Evolutionary conservation across 1,140 invertebrate species (phyloP).

Genomic region (Drosophila nigromelanica): DNA sequence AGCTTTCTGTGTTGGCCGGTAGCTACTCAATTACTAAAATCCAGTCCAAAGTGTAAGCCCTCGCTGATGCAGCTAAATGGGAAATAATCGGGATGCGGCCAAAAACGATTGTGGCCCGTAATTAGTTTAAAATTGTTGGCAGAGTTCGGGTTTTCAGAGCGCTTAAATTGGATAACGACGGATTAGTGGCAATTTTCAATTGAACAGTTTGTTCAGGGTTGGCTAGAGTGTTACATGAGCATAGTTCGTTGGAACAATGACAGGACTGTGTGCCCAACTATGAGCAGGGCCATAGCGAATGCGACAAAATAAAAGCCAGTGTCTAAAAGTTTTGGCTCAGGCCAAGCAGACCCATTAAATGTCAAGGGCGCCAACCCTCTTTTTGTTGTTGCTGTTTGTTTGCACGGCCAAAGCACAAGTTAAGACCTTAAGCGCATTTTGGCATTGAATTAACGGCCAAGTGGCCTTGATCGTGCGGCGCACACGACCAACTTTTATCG

Average conservation of each 20-base stretch:
- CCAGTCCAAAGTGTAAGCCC: conserved; percentile 32
- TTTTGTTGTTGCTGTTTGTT: background rate
- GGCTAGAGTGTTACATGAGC: background rate
- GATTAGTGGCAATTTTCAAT: conserved; percentile 52
- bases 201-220: conserved; percentile 18
- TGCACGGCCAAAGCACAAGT: conserved; percentile 46
- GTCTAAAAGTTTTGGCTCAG: conserved; percentile 18
- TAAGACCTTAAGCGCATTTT: conserved; percentile 64
- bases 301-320: conserved; percentile 19
- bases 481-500: conserved; percentile 50
- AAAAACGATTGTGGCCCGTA: conserved; percentile 40
- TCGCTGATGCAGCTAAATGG: conserved; percentile 26
- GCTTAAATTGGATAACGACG: conserved; percentile 61
- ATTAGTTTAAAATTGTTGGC: conserved; percentile 65
- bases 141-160: conserved; percentile 7
- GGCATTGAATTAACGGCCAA: conserved; percentile 62
- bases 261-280: background rate
- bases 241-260: conserved; percentile 1
- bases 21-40: conserved; percentile 49
- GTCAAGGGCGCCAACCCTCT: background rate
- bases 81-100: conserved; percentile 22
- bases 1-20: conserved; percentile 44
- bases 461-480: conserved; percentile 41
- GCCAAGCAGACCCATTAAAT: conserved; percentile 13
- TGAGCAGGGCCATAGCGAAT: conserved; percentile 9